Percentiles rank a stretch among this genome's conserved stretches.
Evolutionary conservation across 1,140 invertebrate species (phyloP).

Genomic region (Drosophila tani): DNA sequence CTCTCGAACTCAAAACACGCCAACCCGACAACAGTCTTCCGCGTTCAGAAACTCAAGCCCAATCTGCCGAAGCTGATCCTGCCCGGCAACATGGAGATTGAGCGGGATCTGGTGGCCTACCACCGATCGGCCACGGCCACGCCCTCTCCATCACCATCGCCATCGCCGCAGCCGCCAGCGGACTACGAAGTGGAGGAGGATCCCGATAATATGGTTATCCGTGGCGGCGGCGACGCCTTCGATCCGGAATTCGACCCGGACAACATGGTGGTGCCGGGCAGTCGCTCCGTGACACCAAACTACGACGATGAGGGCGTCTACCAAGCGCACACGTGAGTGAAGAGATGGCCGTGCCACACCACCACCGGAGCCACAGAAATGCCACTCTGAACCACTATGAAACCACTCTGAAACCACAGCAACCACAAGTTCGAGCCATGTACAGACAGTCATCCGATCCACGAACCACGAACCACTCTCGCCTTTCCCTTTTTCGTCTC

Average conservation of each 20-base stretch:
- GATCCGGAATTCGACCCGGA: conserved; percentile 80
- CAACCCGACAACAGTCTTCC: conserved; percentile 67
- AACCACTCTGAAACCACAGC: conserved; percentile 36
- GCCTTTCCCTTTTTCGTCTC: conserved; percentile 31
- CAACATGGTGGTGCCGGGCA: conserved; percentile 82
- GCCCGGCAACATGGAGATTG: conserved; percentile 77
- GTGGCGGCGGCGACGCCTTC: conserved; percentile 69
- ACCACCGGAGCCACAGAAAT: conserved; percentile 40
- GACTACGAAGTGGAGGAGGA: conserved; percentile 83
- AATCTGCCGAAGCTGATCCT: conserved; percentile 84
- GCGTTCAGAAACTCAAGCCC: conserved; percentile 84
- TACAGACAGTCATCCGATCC: conserved; percentile 75
- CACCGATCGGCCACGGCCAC: conserved; percentile 56
- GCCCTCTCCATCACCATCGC: conserved; percentile 76
- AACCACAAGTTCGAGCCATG: conserved; percentile 58
- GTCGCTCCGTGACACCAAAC: conserved; percentile 77
- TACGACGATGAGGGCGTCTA: conserved; percentile 77
- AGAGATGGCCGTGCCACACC: conserved; percentile 27
- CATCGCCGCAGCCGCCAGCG: conserved; percentile 73
- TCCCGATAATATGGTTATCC: conserved; percentile 82
- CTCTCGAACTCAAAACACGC: conserved; percentile 67
- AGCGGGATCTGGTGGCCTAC: conserved; percentile 48
- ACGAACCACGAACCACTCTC: conserved; percentile 51
- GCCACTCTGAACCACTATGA: conserved; percentile 21
- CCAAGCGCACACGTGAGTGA: conserved; percentile 84